Conservation (phyloP, 2,113 vertebrate species). For the Cepphus grylle region DNA sequence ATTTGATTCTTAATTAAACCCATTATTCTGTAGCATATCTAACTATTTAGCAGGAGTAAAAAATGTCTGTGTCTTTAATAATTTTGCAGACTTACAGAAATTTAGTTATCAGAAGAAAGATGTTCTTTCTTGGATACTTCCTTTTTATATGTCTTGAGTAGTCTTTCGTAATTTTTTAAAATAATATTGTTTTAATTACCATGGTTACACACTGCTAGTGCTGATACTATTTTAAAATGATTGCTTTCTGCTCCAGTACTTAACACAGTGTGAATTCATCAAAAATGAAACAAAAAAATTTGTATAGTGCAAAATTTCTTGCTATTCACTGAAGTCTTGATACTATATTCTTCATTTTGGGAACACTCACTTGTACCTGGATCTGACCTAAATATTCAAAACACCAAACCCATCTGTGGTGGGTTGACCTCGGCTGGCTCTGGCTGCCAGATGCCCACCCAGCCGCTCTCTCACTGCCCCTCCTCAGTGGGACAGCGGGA, state of each 20-base stretch:
- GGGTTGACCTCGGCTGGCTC: background rate
- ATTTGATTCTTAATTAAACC: slow-evolving; percentile 38
- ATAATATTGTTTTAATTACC: slow-evolving; percentile 54
- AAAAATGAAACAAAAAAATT: background rate
- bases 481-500: background rate
- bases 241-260: slow-evolving; percentile 1
- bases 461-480: background rate
- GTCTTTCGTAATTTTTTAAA: slow-evolving; percentile 36
- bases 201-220: background rate
- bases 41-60: slow-evolving; percentile 14
- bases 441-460: accelerated
- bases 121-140: slow-evolving; percentile 12
- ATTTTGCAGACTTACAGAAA: slow-evolving; percentile 40
- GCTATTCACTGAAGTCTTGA: background rate
- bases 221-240: background rate
- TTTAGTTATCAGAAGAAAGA: slow-evolving; percentile 14
- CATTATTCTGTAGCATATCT: background rate
- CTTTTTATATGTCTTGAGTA: slow-evolving; percentile 34
- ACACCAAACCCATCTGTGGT: background rate
- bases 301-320: background rate
- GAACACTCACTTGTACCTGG: background rate
- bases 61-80: slow-evolving; percentile 20
- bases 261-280: slow-evolving; percentile 31
- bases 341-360: background rate
- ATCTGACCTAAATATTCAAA: background rate